Percentiles rank a stretch among this genome's conserved stretches.
phyloP scores from a whole-genome alignment of 2,113 vertebrate genomes.

The Cygnus buccinator region DNA sequence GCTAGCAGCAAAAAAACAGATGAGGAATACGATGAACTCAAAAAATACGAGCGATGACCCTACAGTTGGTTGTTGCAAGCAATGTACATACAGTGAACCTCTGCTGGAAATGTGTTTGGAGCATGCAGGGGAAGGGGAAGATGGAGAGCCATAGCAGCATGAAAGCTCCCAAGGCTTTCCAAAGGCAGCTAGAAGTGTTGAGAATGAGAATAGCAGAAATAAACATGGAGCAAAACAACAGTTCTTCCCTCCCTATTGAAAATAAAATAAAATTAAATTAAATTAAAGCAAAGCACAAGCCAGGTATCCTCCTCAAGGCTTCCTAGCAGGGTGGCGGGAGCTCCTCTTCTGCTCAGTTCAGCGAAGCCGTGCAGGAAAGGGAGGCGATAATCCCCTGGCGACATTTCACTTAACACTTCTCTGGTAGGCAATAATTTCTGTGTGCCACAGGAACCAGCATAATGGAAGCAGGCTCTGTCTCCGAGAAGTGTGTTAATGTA shows the following conservation, averaged over 20 bases:
- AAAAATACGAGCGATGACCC: background rate
- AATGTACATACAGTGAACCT: background rate
- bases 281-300: background rate
- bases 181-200: background rate
- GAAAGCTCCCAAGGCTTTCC: background rate
- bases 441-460: background rate
- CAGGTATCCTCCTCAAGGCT: background rate
- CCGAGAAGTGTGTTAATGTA: background rate
- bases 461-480: slow-evolving; percentile 15
- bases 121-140: background rate
- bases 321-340: background rate
- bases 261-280: background rate
- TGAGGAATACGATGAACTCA: background rate
- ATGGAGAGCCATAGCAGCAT: background rate
- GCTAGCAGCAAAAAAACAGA: background rate
- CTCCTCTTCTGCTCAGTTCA: slow-evolving; percentile 1
- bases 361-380: background rate
- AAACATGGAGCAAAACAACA: background rate
- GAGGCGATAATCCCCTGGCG: slow-evolving; percentile 44
- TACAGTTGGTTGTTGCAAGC: background rate
- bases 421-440: slow-evolving; percentile 27
- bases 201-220: background rate
- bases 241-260: background rate
- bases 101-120: rapidly evolving
- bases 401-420: slow-evolving; percentile 52